Conservation (phyloP, 1,140 invertebrate genomes). For the Littorina saxatilis region DNA sequence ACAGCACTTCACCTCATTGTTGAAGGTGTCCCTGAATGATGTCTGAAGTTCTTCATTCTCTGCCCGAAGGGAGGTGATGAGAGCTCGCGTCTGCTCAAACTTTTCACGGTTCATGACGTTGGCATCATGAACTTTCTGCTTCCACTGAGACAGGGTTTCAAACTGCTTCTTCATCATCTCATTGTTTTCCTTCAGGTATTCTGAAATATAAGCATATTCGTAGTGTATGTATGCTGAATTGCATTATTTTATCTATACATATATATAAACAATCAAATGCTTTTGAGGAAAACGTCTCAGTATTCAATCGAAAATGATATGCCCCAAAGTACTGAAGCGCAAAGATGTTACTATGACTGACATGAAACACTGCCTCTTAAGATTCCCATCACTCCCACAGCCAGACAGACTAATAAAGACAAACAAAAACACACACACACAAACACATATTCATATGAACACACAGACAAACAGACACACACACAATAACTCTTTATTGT, state of each 20-base stretch:
- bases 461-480: neutral
- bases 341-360: too few relatives aligned
- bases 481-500: too few relatives aligned
- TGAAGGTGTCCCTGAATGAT: constrained; percentile 29
- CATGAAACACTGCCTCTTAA: too few relatives aligned
- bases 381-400: neutral
- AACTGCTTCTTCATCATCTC: constrained; percentile 62
- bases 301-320: too few relatives aligned
- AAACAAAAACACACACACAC: neutral
- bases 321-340: too few relatives aligned
- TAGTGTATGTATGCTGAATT: too few relatives aligned
- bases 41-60: constrained; percentile 55
- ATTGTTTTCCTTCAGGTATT: constrained; percentile 59
- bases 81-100: constrained; percentile 59
- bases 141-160: constrained; percentile 55
- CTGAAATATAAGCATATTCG: constrained; percentile 29
- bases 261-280: too few relatives aligned
- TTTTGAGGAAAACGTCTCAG: too few relatives aligned
- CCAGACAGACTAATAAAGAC: neutral
- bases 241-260: too few relatives aligned
- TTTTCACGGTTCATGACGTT: constrained; percentile 56
- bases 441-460: neutral
- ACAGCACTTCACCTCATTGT: constrained; percentile 42
- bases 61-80: constrained; percentile 50
- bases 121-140: constrained; percentile 53